phyloP scores from a whole-genome alignment of 2,113 vertebrate species.

The Amblyopsis rosae region DNA sequence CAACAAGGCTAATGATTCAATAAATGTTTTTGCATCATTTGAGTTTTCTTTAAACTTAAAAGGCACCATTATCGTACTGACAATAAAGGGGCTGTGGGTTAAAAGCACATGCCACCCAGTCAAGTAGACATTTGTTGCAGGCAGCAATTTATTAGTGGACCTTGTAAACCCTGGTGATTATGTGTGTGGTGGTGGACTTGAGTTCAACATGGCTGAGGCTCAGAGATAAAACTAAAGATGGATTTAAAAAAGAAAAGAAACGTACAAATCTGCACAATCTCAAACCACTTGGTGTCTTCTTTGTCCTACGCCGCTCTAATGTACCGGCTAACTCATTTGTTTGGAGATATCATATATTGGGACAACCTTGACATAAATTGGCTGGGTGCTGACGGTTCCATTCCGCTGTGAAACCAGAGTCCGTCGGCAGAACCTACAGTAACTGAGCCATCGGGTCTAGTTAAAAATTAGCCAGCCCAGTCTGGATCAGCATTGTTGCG shows the following conservation, averaged over 20 bases:
- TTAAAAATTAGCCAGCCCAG: slow-evolving; percentile 52
- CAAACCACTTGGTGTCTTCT: no score
- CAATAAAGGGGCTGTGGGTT: no score
- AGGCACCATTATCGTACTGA: no score
- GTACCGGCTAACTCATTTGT: slow-evolving; percentile 40
- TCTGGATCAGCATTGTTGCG: slow-evolving; percentile 48
- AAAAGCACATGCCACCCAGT: no score
- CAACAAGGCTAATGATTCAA: no score
- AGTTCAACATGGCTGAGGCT: neutral
- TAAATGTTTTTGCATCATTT: no score
- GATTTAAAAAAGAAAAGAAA: no score
- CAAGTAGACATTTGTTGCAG: no score
- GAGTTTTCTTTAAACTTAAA: no score
- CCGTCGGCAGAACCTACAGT: slow-evolving; percentile 49
- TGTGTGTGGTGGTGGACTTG: slow-evolving; percentile 8
- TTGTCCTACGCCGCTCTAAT: neutral
- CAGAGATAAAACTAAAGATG: neutral
- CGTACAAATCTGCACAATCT: no score
- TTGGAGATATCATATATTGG: slow-evolving; percentile 50
- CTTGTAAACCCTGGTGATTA: neutral
- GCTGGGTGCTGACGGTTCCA: slow-evolving; percentile 59
- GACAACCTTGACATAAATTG: slow-evolving; percentile 59
- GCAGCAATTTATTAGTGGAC: no score
- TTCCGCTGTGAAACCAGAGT: slow-evolving; percentile 61
- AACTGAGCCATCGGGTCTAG: slow-evolving; percentile 56